Evolutionary conservation across 2,113 vertebrate genomes (phyloP).

Genomic region (Ciconia maguari): DNA sequence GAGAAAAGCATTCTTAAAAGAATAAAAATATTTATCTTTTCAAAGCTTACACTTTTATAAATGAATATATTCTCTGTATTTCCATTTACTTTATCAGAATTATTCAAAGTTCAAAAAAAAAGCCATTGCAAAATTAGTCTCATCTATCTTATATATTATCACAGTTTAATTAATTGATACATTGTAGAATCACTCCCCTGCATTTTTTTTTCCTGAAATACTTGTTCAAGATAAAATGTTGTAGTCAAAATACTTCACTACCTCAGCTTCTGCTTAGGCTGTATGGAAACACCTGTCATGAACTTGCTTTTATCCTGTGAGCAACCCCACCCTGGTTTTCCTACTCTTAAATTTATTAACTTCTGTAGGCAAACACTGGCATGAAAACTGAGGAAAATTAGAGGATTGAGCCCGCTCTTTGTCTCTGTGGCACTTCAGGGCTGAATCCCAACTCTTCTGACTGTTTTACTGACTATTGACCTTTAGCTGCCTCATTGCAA

Average conservation of each 20-base stretch:
- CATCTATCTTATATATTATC: not conserved
- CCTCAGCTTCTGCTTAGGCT: not conserved
- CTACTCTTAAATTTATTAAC: not conserved
- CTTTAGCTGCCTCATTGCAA: not conserved
- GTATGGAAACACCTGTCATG: rapidly evolving
- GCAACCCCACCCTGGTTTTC: rapidly evolving
- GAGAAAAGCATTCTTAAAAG: not conserved
- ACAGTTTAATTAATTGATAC: not conserved
- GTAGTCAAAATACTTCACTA: not conserved
- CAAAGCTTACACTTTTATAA: not conserved
- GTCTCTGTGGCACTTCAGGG: not conserved
- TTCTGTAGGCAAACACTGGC: not conserved
- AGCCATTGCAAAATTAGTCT: not conserved
- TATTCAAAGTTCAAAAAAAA: not conserved
- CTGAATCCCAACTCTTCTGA: not conserved
- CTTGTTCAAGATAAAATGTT: not conserved
- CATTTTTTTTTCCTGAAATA: not conserved
- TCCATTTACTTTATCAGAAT: not conserved
- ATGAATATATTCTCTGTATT: not conserved
- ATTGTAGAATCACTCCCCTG: not conserved
- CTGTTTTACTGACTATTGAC: not conserved
- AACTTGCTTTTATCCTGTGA: not conserved
- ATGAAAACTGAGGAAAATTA: not conserved
- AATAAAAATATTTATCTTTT: not conserved
- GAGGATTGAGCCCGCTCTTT: not conserved